Conservation (phyloP, 2,888 invertebrate species). For the Ceratothoa steindachneri region DNA sequence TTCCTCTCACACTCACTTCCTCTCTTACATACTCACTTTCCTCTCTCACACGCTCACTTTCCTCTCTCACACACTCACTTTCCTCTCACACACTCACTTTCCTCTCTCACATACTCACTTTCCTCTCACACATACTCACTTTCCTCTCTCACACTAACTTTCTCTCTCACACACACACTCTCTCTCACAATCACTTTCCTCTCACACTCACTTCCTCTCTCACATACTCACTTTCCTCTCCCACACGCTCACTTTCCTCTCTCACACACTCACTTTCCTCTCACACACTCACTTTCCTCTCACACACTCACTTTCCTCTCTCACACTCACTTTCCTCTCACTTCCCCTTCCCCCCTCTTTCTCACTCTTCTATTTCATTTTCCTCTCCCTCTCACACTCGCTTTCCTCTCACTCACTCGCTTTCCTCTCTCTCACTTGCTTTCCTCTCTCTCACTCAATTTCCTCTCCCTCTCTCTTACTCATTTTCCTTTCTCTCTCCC, state of each 20-base stretch:
- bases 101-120: too few relatives aligned
- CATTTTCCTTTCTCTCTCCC: not conserved
- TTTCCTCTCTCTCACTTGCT: constrained; percentile 2
- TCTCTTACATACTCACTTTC: constrained; percentile 4
- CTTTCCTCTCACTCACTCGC: not conserved
- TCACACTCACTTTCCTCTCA: not conserved
- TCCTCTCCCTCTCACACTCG: not conserved
- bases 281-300: not conserved
- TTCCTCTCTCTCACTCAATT: not conserved
- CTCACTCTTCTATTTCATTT: not conserved
- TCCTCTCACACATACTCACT: not conserved
- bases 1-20: not conserved
- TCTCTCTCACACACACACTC: not conserved
- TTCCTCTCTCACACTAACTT: not conserved
- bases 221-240: not conserved
- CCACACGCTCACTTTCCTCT: not conserved
- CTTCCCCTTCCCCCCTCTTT: not conserved
- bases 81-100: too few relatives aligned
- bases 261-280: not conserved
- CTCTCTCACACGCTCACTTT: too few relatives aligned
- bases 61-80: too few relatives aligned
- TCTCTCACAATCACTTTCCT: not conserved
- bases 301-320: not conserved
- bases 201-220: constrained; percentile 10
- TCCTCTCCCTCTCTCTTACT: constrained; percentile 2